These are phyloP conservation scores for Nemotelus pantherinus DNA, from an alignment of 2,888 invertebrate species.

Conservation along the genomic window DNA sequence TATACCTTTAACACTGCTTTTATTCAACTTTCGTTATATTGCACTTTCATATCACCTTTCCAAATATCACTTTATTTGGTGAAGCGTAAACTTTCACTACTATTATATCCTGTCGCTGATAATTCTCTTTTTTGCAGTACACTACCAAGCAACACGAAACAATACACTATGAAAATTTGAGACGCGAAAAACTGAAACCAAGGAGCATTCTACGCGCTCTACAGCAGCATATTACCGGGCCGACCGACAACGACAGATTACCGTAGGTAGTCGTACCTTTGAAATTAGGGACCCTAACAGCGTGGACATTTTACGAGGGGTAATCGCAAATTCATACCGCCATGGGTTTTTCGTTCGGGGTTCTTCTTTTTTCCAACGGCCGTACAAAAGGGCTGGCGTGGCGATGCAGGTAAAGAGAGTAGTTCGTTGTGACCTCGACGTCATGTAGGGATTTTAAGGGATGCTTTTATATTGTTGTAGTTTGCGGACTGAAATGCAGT, in stretches of 20 bases:
- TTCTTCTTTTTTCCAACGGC: not conserved
- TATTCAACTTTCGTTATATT: too few relatives aligned
- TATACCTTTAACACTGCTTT: too few relatives aligned
- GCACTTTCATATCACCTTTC: too few relatives aligned
- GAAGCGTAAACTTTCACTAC: too few relatives aligned
- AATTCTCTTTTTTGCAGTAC: too few relatives aligned
- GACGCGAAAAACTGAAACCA: too few relatives aligned
- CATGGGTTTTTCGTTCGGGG: constrained; percentile 12
- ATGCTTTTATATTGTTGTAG: not conserved
- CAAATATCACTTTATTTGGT: too few relatives aligned
- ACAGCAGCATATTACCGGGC: not conserved
- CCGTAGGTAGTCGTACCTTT: constrained; percentile 29
- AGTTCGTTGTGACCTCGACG: constrained; percentile 12
- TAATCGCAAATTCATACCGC: constrained; percentile 34
- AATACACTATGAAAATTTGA: too few relatives aligned
- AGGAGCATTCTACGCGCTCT: too few relatives aligned
- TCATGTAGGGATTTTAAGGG: constrained; percentile 33
- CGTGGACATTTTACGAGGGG: constrained; percentile 35
- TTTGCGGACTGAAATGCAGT: constrained; percentile 13
- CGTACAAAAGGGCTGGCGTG: not conserved
- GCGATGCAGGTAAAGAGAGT: constrained; percentile 17
- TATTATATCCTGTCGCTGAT: too few relatives aligned
- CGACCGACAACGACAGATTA: constrained; percentile 14
- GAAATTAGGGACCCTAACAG: constrained; percentile 33
- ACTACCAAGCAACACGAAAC: too few relatives aligned